Conservation (phyloP, 2,113 vertebrate genomes). For the Alethe diademata region DNA sequence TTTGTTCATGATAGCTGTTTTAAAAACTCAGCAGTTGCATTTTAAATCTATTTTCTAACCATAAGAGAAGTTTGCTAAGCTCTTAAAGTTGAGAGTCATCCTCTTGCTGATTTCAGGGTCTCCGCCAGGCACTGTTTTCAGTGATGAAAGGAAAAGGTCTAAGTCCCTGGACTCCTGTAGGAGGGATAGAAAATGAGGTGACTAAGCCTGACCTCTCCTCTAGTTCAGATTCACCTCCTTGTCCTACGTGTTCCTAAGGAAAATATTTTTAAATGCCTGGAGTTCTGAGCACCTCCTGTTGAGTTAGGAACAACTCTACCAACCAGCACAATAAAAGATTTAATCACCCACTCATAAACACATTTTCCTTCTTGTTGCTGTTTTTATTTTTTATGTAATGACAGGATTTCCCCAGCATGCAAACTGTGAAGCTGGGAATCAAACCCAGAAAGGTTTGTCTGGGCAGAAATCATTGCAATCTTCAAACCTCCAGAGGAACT, state of each 20-base stretch:
- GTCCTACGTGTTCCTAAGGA: neutral
- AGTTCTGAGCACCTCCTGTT: neutral
- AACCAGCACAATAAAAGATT: neutral
- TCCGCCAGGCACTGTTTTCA: neutral
- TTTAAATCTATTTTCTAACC: neutral
- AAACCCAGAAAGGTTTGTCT: neutral
- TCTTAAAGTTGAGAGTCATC: neutral
- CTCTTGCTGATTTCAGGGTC: neutral
- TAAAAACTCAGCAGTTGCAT: neutral
- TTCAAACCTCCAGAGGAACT: neutral
- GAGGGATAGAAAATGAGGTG: neutral
- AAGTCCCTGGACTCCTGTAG: neutral
- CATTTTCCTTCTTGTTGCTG: neutral
- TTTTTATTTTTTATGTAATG: neutral
- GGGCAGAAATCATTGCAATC: neutral
- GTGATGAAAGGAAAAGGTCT: neutral
- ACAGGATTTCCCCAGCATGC: neutral
- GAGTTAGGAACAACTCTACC: neutral
- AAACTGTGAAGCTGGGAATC: neutral
- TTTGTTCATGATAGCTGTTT: neutral
- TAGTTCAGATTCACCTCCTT: neutral
- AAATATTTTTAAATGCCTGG: neutral
- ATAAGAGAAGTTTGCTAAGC: neutral
- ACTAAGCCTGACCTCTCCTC: neutral
- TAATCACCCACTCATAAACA: neutral